These are phyloP conservation scores for Panthera uncia DNA, from an alignment of 2,113 vertebrate genomes.

Conservation along the genomic window DNA sequence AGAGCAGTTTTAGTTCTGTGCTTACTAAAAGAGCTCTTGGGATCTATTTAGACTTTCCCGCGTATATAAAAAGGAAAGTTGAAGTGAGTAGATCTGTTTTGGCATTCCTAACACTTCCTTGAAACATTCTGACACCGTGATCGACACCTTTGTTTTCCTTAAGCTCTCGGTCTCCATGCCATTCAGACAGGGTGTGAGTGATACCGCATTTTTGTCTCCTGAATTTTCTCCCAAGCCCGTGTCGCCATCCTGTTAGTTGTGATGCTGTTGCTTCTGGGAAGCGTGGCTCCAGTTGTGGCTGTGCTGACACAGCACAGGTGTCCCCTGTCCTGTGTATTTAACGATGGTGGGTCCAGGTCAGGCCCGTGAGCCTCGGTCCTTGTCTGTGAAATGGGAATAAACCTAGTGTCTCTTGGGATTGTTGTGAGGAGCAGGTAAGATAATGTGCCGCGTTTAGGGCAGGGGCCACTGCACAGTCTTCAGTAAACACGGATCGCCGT, in stretches of 20 bases:
- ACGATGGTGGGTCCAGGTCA: fast-evolving
- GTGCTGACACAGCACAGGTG: fast-evolving
- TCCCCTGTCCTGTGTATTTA: fast-evolving
- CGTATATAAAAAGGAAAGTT: neutral
- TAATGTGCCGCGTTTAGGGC: neutral
- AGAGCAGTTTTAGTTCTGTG: neutral
- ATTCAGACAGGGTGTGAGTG: neutral
- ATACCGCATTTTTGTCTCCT: neutral
- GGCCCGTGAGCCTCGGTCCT: neutral
- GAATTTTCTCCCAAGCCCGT: neutral
- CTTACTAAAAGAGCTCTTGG: neutral
- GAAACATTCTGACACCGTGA: neutral
- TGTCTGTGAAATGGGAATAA: too few relatives aligned
- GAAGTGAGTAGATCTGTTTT: fast-evolving
- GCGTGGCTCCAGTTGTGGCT: fast-evolving
- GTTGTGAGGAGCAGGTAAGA: neutral
- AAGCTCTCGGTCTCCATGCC: fast-evolving
- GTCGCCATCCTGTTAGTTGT: neutral
- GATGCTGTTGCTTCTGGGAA: neutral
- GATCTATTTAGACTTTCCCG: neutral
- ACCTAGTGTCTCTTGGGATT: too few relatives aligned
- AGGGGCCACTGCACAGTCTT: neutral
- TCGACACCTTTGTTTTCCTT: neutral
- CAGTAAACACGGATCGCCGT: fast-evolving
- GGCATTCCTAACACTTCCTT: neutral